A percentile compares a stretch with the other conserved stretches of the same genome.
Conservation (phyloP, 2,888 invertebrate species). For the Fragum sueziense region DNA sequence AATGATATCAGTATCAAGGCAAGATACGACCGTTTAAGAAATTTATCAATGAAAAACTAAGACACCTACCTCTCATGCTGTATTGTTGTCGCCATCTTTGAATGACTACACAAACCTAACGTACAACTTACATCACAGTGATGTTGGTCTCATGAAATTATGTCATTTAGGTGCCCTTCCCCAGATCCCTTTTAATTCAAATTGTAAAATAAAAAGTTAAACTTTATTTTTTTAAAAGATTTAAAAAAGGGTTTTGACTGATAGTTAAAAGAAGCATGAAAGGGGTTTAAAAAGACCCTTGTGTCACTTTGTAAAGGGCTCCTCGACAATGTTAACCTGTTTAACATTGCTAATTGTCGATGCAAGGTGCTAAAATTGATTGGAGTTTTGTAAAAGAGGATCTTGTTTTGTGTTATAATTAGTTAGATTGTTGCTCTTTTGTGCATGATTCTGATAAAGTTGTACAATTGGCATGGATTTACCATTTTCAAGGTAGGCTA, state of each 20-base stretch:
- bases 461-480: conserved; percentile 10
- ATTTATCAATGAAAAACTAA: too few species aligned
- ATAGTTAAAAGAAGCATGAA: neutral
- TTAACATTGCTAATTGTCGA: conserved; percentile 6
- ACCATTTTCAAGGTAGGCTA: conserved; percentile 14
- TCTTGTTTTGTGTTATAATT: neutral
- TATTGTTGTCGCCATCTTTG: too few species aligned
- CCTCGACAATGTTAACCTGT: neutral
- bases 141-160: too few species aligned
- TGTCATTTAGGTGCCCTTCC: too few species aligned
- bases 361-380: conserved; percentile 15
- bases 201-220: too few species aligned
- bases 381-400: neutral
- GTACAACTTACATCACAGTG: too few species aligned
- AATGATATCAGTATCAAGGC: too few species aligned
- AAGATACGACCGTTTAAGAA: too few species aligned
- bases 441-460: too few species aligned
- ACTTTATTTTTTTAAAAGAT: neutral
- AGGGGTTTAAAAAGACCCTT: conserved; percentile 1
- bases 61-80: too few species aligned
- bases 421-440: neutral
- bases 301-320: conserved; percentile 16
- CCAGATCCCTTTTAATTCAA: too few species aligned
- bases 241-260: neutral
- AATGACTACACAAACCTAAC: too few species aligned